Conservation (phyloP, 2,113 vertebrate genomes). For the Salvelinus sp. region DNA sequence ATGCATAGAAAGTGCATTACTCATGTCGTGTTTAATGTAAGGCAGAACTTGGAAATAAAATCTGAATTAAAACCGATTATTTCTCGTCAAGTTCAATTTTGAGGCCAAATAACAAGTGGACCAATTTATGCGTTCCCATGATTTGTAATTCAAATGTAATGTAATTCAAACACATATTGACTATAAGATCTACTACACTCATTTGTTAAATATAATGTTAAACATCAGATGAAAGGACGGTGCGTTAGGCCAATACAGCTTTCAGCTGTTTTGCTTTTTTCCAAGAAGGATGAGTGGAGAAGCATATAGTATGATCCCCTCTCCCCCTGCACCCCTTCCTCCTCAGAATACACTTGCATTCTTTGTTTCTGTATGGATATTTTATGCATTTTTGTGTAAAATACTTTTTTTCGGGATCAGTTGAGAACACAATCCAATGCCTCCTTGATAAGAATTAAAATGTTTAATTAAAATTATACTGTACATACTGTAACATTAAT, state of each 20-base stretch:
- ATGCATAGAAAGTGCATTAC: conserved; percentile 49
- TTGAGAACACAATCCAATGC: conserved; percentile 53
- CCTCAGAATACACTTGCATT: conserved; percentile 19
- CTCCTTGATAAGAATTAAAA: conserved; percentile 55
- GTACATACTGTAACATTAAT: conserved; percentile 75
- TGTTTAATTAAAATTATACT: conserved; percentile 68
- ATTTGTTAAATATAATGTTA: conserved; percentile 16
- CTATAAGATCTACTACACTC: not conserved
- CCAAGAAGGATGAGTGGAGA: not conserved
- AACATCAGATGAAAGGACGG: not conserved
- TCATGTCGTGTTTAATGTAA: conserved; percentile 47
- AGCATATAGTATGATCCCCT: not conserved
- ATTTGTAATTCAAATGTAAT: not conserved
- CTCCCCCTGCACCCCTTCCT: not conserved
- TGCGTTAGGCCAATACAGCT: not conserved
- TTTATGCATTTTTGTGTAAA: conserved; percentile 51
- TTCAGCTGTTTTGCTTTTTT: conserved; percentile 3
- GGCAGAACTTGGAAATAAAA: conserved; percentile 44
- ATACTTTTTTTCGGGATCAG: conserved; percentile 32
- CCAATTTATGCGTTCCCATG: not conserved
- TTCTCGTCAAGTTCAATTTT: conserved; percentile 35
- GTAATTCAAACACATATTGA: conserved; percentile 4
- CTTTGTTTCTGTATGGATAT: conserved; percentile 48
- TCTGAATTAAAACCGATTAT: conserved; percentile 26
- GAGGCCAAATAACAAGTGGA: not conserved